phyloP scores from a whole-genome alignment of 1,140 invertebrate genomes.

The Scaptodrosophila lebanonensis region DNA sequence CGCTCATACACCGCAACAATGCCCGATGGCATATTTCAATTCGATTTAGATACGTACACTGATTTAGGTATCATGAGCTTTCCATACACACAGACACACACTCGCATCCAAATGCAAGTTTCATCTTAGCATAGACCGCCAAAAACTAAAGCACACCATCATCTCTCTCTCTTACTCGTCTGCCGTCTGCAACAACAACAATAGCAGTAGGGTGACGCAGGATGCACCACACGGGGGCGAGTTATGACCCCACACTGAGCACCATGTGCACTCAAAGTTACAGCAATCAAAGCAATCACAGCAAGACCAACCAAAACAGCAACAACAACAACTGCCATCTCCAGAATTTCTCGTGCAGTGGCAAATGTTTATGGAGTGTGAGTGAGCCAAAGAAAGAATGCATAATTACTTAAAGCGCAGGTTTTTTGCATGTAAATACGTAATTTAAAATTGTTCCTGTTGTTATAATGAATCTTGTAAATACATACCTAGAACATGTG shows the following conservation, averaged over 20 bases:
- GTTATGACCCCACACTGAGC: constrained; percentile 37
- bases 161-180: constrained; percentile 39
- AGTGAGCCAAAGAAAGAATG: constrained; percentile 38
- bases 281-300: constrained; percentile 11
- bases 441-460: constrained; percentile 1
- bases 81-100: not conserved
- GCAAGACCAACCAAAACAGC: constrained; percentile 16
- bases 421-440: constrained; percentile 36
- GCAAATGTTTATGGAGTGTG: constrained; percentile 75
- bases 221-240: constrained; percentile 36
- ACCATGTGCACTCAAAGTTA: constrained; percentile 9
- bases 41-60: constrained; percentile 61
- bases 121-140: constrained; percentile 2
- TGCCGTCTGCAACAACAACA: constrained; percentile 39
- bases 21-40: no score
- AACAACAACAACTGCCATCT: constrained; percentile 10
- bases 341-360: constrained; percentile 38
- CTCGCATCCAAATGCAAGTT: constrained; percentile 6
- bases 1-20: constrained; percentile 4
- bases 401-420: not conserved
- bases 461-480: constrained; percentile 1
- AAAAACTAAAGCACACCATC: constrained; percentile 19
- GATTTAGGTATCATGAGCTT: constrained; percentile 26
- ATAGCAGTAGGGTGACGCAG: constrained; percentile 9
- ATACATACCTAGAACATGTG: no score